Percentiles rank a stretch among this genome's conserved stretches.
phyloP scores from a whole-genome alignment of 2,797 vertebrate genomes.

The Uromys caudimaculatus region DNA sequence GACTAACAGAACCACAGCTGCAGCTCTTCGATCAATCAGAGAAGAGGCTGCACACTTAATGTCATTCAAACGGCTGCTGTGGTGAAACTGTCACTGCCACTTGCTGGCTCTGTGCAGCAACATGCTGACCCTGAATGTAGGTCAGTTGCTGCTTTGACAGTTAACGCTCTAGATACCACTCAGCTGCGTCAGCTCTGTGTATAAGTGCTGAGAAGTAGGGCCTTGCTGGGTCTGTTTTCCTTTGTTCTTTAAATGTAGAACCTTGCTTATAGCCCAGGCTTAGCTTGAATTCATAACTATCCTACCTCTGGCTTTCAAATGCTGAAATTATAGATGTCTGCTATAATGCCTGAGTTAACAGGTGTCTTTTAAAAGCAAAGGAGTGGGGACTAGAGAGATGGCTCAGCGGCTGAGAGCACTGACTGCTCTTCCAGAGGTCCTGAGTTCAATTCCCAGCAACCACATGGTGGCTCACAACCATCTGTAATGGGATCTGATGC shows the following conservation, averaged over 20 bases:
- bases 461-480: too few relatives aligned
- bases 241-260: not conserved
- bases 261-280: not conserved
- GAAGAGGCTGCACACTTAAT: constrained; percentile 87
- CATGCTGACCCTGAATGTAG: constrained; percentile 85
- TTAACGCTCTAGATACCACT: constrained; percentile 74
- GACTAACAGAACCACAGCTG: constrained; percentile 84
- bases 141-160: constrained; percentile 64
- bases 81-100: constrained; percentile 83
- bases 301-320: not conserved
- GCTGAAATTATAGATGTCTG: not conserved
- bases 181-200: constrained; percentile 78
- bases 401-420: too few relatives aligned
- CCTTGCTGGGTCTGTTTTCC: not conserved
- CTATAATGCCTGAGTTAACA: not conserved
- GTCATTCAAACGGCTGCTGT: constrained; percentile 86
- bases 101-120: constrained; percentile 79
- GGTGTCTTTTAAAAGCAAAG: constrained; percentile 34
- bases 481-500: too few relatives aligned
- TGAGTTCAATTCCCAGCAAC: too few relatives aligned
- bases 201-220: constrained; percentile 41
- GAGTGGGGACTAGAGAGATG: not conserved
- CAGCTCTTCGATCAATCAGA: constrained; percentile 82
- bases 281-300: not conserved
- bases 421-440: too few relatives aligned